These are phyloP conservation scores for Philotrypesis tridentata DNA, from an alignment of 1,140 invertebrate genomes.

Conservation along the genomic window DNA sequence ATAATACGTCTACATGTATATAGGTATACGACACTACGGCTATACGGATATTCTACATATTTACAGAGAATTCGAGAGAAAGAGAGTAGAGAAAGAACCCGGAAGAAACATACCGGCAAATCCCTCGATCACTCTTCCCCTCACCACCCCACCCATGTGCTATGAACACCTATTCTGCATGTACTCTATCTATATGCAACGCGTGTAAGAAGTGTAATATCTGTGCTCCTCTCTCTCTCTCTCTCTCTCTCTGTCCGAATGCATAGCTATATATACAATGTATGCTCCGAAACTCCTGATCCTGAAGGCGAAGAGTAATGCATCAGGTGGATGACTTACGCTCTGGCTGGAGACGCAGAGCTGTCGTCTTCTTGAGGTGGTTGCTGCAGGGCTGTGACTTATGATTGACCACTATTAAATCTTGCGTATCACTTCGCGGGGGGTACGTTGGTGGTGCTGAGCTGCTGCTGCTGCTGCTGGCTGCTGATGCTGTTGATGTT, in stretches of 20 bases:
- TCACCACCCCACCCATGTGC: background rate
- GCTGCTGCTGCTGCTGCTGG: no score
- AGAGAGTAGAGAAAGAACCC: background rate
- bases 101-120: constrained; percentile 32
- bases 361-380: background rate
- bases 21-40: no score
- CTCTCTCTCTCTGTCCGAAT: background rate
- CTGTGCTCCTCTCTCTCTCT: constrained; percentile 5
- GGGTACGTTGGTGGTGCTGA: background rate
- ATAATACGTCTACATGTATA: no score
- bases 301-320: background rate
- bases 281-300: background rate
- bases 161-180: background rate
- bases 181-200: no score
- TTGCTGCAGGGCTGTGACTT: background rate
- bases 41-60: no score
- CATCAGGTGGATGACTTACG: background rate
- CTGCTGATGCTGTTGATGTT: background rate
- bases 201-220: no score
- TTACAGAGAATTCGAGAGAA: background rate
- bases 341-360: background rate
- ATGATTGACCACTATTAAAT: background rate
- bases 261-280: background rate
- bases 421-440: background rate
- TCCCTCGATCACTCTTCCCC: background rate